Evolutionary conservation across 1,140 invertebrate species (phyloP), one percentile per base, ranked within the genome.

Genomic region (Alviniconcha marisindica): DNA sequence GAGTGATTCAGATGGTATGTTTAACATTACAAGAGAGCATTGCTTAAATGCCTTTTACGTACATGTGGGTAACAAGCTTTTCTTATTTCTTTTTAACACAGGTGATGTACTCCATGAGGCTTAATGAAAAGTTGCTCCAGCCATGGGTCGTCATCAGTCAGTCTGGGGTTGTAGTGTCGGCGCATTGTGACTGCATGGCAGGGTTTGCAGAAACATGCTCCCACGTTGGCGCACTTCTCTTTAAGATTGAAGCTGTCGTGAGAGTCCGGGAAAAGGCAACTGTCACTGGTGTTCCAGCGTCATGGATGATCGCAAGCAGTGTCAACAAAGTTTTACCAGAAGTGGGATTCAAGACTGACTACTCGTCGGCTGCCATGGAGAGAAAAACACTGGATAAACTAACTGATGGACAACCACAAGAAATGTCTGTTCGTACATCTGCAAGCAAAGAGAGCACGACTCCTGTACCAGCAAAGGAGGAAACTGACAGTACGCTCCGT

Each of bases 191-290:
- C 36, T 71, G 66, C 31, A 71, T 90, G 89, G 88, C 87, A 12
- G 88, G 89, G 28, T 60, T 86, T 14, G 86, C 88, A 33, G 88
- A 89, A 71, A 74, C 83, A n/a, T 88, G 87, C 60, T 82, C 83
- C 24, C 87, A 89, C 83, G 81, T 87, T 83, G 87, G 81, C 21
- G 87, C 87, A 4, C 36, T 84, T 18, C 36, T 88, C 10, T 88
- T 89, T 85, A 31, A 69, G 7, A 36, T 87, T 0, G 83, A 86
- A 15, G 69, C 84, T 60, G 54, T 77, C 24, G 84, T 87, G 0
- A 77, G 74, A 31, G 71, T 88, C 36, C 74, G 79, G 38, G 82
- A 82, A 31, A 31, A n/a, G 1, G 77, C 78, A 40, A 88, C 87
- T 33, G 86, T 88, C 0, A 88, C 89, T 33, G 40, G 86, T 36